phyloP scores from a whole-genome alignment of 2,888 invertebrate genomes.

The Dryocosmus kuriphilus region DNA sequence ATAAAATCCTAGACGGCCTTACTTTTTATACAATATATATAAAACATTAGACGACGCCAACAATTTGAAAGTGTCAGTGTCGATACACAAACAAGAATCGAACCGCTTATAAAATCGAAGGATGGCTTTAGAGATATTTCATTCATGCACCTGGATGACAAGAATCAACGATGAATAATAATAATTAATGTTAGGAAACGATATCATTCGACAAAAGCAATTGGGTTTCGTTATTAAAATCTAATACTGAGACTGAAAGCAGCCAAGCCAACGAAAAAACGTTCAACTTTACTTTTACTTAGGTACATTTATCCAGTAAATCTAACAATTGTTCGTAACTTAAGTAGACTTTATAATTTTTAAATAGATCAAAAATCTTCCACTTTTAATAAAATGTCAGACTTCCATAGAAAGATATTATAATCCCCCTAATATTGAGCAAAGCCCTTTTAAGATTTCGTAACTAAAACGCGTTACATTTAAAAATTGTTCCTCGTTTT shows the following conservation, averaged over 20 bases:
- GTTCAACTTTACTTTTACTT: no score
- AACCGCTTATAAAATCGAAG: constrained; percentile 45
- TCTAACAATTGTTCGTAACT: background rate
- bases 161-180: constrained; percentile 32
- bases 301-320: background rate
- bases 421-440: constrained; percentile 39
- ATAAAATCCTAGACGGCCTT: constrained; percentile 40
- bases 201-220: constrained; percentile 39
- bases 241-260: constrained; percentile 56
- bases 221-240: constrained; percentile 42
- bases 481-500: background rate
- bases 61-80: constrained; percentile 40
- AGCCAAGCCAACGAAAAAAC: constrained; percentile 53
- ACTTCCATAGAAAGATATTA: constrained; percentile 44
- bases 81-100: constrained; percentile 23
- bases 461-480: background rate
- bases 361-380: constrained; percentile 4
- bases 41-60: constrained; percentile 41
- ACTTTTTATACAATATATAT: constrained; percentile 38
- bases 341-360: constrained; percentile 30
- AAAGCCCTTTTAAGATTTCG: background rate
- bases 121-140: constrained; percentile 42
- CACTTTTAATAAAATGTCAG: background rate
- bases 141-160: constrained; percentile 39
- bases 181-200: constrained; percentile 37